phyloP scores from a whole-genome alignment of 2,797 vertebrate genomes.

The Propithecus perrieri region DNA sequence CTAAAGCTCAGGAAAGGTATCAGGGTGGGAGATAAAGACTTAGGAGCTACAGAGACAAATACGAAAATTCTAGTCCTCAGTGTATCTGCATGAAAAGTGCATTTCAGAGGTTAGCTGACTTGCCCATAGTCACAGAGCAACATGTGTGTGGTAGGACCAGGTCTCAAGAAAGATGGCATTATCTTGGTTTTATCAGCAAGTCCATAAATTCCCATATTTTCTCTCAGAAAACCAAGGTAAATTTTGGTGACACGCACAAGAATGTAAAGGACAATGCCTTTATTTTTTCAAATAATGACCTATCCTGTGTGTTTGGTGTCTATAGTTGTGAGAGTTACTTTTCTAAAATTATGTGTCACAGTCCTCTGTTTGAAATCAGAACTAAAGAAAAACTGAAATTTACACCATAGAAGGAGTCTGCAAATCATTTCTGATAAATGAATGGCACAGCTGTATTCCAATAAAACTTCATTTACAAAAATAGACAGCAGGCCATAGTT shows the following conservation, averaged over 20 bases:
- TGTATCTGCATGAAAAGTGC: background rate
- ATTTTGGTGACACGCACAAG: background rate
- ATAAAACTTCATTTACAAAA: slow-evolving; percentile 54
- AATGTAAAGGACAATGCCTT: background rate
- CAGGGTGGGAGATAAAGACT: background rate
- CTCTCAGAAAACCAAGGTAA: slow-evolving; percentile 26
- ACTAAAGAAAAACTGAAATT: slow-evolving; percentile 18
- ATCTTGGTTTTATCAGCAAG: background rate
- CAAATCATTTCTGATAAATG: background rate
- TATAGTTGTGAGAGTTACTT: background rate
- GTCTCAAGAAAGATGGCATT: background rate
- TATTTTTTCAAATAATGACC: background rate
- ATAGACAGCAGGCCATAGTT: background rate
- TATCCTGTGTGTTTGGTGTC: background rate
- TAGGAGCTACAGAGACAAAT: background rate
- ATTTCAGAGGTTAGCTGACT: background rate
- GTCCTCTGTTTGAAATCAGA: slow-evolving; percentile 9
- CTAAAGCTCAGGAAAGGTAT: background rate
- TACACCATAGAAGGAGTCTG: background rate
- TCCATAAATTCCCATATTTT: background rate
- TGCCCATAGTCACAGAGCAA: background rate
- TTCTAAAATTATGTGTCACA: background rate
- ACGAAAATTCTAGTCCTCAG: background rate
- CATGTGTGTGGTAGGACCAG: background rate
- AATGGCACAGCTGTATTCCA: background rate